Evolutionary conservation across 2,888 invertebrate genomes (phyloP).

Genomic region (Idaea biselata): DNA sequence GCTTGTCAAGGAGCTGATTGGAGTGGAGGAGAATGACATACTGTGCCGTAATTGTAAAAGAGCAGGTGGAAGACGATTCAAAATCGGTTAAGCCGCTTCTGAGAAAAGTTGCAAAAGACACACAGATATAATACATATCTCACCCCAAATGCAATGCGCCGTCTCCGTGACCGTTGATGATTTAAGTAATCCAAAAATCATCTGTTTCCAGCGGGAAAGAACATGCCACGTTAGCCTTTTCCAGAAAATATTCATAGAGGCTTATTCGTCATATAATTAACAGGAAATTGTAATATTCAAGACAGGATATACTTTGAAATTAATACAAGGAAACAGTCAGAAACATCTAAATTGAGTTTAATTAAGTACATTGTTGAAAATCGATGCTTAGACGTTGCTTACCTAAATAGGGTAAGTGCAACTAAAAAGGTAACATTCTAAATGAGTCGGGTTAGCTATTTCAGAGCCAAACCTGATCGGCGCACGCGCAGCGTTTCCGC

Average conservation of each 20-base stretch:
- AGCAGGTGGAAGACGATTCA: no score
- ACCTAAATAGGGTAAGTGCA: background rate
- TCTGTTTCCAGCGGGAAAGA: no score
- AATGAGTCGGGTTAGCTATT: slow-evolving; percentile 35
- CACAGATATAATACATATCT: no score
- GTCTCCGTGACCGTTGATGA: no score
- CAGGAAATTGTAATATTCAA: background rate
- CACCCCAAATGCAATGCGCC: no score
- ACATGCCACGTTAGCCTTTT: no score
- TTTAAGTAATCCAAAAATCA: no score
- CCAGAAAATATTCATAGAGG: background rate
- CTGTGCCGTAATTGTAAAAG: no score
- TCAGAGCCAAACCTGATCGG: slow-evolving; percentile 44
- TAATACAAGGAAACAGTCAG: background rate
- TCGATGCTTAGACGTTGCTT: background rate
- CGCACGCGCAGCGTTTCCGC: slow-evolving; percentile 51
- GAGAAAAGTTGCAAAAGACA: no score
- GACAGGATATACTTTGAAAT: background rate
- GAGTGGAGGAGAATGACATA: no score
- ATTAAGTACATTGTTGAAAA: background rate
- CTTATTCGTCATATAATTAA: background rate
- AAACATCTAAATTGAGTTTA: background rate
- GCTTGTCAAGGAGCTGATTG: no score
- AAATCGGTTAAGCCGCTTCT: no score
- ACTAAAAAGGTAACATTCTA: background rate